Base-by-base conservation (phyloP, 2,888 invertebrate genomes). In the Trichopoda pennipes region DNA sequence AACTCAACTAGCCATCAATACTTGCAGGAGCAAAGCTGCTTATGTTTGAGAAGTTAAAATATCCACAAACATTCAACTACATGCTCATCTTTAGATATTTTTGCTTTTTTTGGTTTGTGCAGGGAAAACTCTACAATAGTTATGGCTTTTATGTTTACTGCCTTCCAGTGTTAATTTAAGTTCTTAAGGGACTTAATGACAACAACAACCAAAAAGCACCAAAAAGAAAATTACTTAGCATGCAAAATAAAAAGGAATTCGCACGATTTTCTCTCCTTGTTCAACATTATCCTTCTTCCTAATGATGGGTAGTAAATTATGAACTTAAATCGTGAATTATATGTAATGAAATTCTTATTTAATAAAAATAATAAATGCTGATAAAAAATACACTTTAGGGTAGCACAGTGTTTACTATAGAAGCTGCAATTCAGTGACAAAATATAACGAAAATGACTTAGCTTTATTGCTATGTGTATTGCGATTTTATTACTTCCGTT, bases 311-410 rank as follows among this genome's bases (percentile, higher is more conserved):
- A 32, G 9, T 23, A 42, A 21, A 61, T 60, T 32, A 58, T 14
- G 16, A 38, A 32, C 42, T 49, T 68, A 77, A 72, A 66, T 58
- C 68, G 64, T 70, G 69, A 70, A 53, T 69, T 44, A 35, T 28
- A 28, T 28, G 19, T 64, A 81, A 69, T 73, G 51, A 74, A 69
- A 74, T 76, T 49, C n/a, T n/a, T n/a, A n/a, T n/a, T n/a, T n/a
- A n/a, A n/a, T n/a, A n/a, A n/a, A n/a, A n/a, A n/a, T n/a, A n/a
- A n/a, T n/a, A n/a, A n/a, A n/a, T n/a, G n/a, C n/a, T n/a, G n/a
- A n/a, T n/a, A n/a, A n/a, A n/a, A n/a, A n/a, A n/a, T n/a, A n/a
- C n/a, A n/a, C n/a, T n/a, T n/a, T n/a, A n/a, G n/a, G n/a, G n/a
- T n/a, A n/a, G n/a, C n/a, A n/a, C n/a, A n/a, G n/a, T n/a, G n/a